A percentile compares a stretch with the other conserved stretches of the same genome.
Conservation (phyloP, 2,113 vertebrate species). For the Elephantulus edwardii region DNA sequence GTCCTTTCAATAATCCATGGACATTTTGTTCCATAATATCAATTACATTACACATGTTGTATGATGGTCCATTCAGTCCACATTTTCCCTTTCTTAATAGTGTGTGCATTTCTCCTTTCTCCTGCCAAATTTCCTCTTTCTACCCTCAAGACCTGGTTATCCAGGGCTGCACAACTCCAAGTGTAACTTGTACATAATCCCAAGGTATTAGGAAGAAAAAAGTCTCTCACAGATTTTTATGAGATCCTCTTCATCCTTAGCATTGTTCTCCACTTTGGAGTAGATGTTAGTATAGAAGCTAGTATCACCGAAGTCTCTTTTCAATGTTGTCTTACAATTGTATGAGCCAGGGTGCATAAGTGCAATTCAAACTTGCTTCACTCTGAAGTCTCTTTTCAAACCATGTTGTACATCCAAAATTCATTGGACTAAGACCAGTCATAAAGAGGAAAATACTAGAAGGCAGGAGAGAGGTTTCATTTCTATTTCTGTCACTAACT, state of each 20-base stretch:
- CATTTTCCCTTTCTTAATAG: too few species aligned
- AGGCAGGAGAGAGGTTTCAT: neutral
- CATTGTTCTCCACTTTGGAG: neutral
- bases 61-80: too few species aligned
- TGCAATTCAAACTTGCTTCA: neutral
- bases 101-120: too few species aligned
- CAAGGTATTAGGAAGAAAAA: neutral
- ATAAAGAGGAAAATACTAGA: neutral
- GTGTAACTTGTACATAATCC: rapidly evolving
- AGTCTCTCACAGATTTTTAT: neutral
- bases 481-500: neutral
- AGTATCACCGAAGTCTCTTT: too few species aligned
- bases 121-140: neutral
- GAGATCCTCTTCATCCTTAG: neutral
- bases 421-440: neutral
- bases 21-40: too few species aligned
- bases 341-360: neutral
- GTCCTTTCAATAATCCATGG: too few species aligned
- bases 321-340: neutral
- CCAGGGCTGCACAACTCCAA: neutral
- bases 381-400: neutral
- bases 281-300: neutral
- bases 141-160: neutral
- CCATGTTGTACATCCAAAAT: neutral
- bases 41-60: too few species aligned